Evolutionary conservation across 1,140 invertebrate species (phyloP), one percentile per base, ranked within the genome.

Genomic region (Episyrphus balteatus): DNA sequence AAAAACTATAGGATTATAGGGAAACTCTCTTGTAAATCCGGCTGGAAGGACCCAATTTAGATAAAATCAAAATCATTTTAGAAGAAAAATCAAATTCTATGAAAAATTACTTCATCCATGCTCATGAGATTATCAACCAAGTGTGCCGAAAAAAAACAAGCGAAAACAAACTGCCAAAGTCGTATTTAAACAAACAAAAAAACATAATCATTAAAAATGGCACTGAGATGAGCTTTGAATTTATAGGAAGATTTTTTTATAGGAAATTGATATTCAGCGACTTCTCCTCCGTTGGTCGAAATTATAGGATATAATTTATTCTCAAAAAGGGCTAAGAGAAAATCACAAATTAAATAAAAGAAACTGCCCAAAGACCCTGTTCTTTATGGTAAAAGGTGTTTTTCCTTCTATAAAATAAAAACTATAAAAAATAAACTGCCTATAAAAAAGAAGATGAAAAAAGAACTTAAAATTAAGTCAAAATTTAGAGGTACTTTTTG

Each of bases 281-380:
- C 68, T 68, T 66, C 69, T 70, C 68, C 68, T 70, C 68, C 69
- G 66, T 65, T 67, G 66, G 68, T 69, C 64, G 62, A 55, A 47
- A 46, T 52, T 57, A 55, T 33, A 26, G 21, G 21, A 26, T 26
- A 26, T 3, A 26, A 26, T 26, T 5, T 26, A 26, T 18, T 18
- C 13, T 42, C 7, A 7, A 42, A 42, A 5, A 13, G 14, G 6
- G 18, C 18, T 18, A 42, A 42, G 40, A 37, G 33, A 37, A 17
- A 37, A 37, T 14, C 13, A 37, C 13, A 17, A 37, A 37, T 14
- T 14, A 37, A 37, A 37, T 5, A 26, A 26, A 5, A 26, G 8
- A 26, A 26, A 26, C 21, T 26, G 21, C 21, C 21, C 21, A 26
- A 26, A 8, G 21, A 26, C 21, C 21, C 21, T 26, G 21, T 3